These are phyloP conservation scores for Liposcelis brunnea DNA, from an alignment of 2,888 invertebrate species.

Conservation along the genomic window DNA sequence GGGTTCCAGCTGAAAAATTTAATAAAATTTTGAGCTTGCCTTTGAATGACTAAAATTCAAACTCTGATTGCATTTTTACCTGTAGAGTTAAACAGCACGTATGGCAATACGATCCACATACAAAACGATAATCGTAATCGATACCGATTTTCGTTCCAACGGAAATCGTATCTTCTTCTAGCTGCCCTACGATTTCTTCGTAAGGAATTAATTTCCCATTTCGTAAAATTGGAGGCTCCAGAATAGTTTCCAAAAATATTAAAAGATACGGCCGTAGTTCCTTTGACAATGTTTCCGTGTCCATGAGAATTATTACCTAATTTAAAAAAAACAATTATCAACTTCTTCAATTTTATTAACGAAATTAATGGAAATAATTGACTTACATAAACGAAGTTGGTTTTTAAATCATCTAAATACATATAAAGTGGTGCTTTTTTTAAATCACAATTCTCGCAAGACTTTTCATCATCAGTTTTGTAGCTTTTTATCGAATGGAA, in stretches of 20 bases:
- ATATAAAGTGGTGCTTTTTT: conserved; percentile 52
- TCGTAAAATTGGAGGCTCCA: conserved; percentile 55
- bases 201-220: conserved; percentile 38
- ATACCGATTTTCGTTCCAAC: conserved; percentile 46
- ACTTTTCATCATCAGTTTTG: conserved; percentile 26
- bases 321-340: conserved; percentile 18
- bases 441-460: conserved; percentile 39
- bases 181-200: conserved; percentile 57
- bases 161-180: conserved; percentile 56
- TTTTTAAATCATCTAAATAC: conserved; percentile 60
- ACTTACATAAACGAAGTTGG: conserved; percentile 72
- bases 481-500: conserved; percentile 42
- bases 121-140: conserved; percentile 37
- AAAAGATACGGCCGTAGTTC: conserved; percentile 53
- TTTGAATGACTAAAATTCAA: too few species aligned
- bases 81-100: conserved; percentile 46
- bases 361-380: conserved; percentile 11
- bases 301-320: conserved; percentile 55
- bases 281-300: conserved; percentile 41
- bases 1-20: conserved; percentile 44
- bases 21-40: too few species aligned
- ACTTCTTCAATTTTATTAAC: background rate
- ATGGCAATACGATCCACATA: conserved; percentile 54
- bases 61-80: too few species aligned
- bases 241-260: conserved; percentile 52